phyloP scores from a whole-genome alignment of 1,140 invertebrate species.

The Heterodera schachtii region DNA sequence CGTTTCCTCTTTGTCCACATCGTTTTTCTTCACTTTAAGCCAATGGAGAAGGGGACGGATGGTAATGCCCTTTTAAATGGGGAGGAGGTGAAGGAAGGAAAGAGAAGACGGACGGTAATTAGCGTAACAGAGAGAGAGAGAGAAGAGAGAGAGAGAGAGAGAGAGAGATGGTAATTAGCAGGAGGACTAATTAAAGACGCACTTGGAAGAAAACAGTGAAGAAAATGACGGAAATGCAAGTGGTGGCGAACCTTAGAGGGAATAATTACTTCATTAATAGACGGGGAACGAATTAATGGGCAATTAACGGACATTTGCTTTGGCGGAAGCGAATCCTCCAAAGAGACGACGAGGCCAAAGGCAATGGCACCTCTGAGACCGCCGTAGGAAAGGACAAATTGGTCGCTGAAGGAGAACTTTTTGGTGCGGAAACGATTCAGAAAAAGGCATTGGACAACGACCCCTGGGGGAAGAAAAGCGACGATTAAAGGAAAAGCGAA shows the following conservation, averaged over 20 bases:
- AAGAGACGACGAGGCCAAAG: constrained; percentile 65
- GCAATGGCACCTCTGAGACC: constrained; percentile 52
- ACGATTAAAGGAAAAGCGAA: neutral
- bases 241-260: constrained; percentile 65
- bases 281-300: neutral
- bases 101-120: too few species aligned
- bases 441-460: constrained; percentile 58
- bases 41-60: constrained; percentile 69
- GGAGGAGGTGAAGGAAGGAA: constrained; percentile 30
- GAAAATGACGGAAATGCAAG: constrained; percentile 70
- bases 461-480: constrained; percentile 36
- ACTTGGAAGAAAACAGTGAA: constrained; percentile 71
- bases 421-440: constrained; percentile 65
- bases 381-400: constrained; percentile 66
- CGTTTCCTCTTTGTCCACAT: constrained; percentile 43
- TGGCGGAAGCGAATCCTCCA: constrained; percentile 63
- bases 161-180: neutral
- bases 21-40: constrained; percentile 67
- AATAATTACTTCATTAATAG: neutral
- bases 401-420: constrained; percentile 67
- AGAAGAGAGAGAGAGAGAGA: too few species aligned
- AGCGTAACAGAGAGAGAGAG: too few species aligned
- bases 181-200: neutral
- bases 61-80: constrained; percentile 65
- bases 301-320: constrained; percentile 65